These are phyloP conservation scores for Cladopsammia gracilis DNA, from an alignment of 64 coral and sea anemone species.

Conservation along the genomic window DNA sequence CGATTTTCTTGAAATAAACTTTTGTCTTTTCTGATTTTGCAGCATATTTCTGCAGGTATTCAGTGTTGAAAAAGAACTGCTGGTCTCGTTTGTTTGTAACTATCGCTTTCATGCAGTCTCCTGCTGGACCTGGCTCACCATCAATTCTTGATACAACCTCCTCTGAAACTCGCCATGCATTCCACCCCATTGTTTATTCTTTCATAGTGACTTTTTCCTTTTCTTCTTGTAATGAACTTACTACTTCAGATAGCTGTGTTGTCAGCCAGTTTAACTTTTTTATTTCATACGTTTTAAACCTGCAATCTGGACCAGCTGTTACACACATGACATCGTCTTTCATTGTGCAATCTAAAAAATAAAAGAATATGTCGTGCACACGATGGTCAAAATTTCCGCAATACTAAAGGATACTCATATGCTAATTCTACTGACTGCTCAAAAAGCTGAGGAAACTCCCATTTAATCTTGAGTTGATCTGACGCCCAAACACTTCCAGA, in stretches of 20 bases:
- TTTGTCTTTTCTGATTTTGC: no score
- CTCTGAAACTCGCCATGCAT: no score
- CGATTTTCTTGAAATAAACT: no score
- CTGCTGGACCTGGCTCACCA: no score
- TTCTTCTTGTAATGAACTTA: slow-evolving; percentile 69
- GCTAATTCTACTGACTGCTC: neutral
- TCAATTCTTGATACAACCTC: no score
- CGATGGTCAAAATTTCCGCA: slow-evolving; percentile 57
- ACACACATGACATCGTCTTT: slow-evolving; percentile 56
- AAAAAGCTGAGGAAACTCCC: slow-evolving; percentile 57
- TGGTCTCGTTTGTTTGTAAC: no score
- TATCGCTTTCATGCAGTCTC: no score
- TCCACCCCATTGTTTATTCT: no score
- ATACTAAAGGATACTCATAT: neutral
- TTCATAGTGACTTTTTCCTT: slow-evolving; percentile 35
- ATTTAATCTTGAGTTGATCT: slow-evolving; percentile 39
- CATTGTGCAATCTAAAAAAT: slow-evolving; percentile 51
- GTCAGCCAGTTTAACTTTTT: slow-evolving; percentile 56
- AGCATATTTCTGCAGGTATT: no score
- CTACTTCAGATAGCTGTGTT: slow-evolving; percentile 68
- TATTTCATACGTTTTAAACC: slow-evolving; percentile 60
- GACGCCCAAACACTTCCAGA: slow-evolving; percentile 66
- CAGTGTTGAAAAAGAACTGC: no score
- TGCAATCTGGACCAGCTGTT: slow-evolving; percentile 22
- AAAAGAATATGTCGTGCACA: slow-evolving; percentile 10